Evolutionary conservation across 1,140 invertebrate species (phyloP), one percentile per base, ranked within the genome.

Genomic region (Hypothenemus hampei): DNA sequence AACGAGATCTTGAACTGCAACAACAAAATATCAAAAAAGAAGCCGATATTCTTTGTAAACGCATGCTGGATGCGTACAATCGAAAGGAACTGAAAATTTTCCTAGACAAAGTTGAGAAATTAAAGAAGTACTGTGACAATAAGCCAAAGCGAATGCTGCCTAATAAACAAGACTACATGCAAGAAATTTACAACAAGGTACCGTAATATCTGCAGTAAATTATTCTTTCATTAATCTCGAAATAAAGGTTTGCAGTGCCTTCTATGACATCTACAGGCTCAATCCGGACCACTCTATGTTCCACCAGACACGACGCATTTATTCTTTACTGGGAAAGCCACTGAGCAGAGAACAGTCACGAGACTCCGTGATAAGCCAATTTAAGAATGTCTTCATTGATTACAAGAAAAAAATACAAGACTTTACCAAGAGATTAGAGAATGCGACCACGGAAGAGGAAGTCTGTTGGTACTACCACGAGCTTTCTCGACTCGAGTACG

Each of bases 401-500:
- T 67, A 60, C 52, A 68, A 62, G 31, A 71, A 69, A 37, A 48
- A 65, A 41, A 65, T 69, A 22, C 7, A 15, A 20, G 50, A 65
- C 6, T 65, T 61, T 24, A 60, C 64, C 40, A 31, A 55, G 26
- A 57, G 68, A 0, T 21, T 71, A 13, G 37, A 61, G 11, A 62
- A 62, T n/a, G 66, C 69, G 1, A 50, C 46, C 41, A 52, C 40
- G 21, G 40, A 47, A 4, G 44, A 64, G 35, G 69, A 71, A 46
- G 41, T 66, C 11, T 62, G 73, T 61, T 78, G 76, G 76, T 64
- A 77, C 16, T 75, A 74, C 65, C 75, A 78, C 46, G 77, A 79
- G 62, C 54, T 78, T 18, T 66, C 77, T 10, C 60, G 57, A 35
- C 64, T 75, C 37, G 63, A 76, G 20, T 69, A 67, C 19, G 70